Evolutionary conservation across 1,140 invertebrate genomes (phyloP).

Genomic region (Zaprionus camerounensis): DNA sequence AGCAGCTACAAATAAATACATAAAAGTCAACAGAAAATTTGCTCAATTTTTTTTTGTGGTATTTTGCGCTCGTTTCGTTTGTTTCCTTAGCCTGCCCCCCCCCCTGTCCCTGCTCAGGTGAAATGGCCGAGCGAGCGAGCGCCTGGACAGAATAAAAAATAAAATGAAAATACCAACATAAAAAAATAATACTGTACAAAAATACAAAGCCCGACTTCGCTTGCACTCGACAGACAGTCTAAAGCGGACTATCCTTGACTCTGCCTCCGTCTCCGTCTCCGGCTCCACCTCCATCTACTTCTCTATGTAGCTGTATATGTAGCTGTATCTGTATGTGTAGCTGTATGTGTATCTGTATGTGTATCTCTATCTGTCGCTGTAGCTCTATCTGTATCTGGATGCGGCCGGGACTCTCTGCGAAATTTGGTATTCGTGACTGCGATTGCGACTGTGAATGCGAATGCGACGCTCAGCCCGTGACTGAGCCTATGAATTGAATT

Average conservation of each 20-base stretch:
- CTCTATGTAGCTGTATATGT: background rate
- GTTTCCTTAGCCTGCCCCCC: conserved; percentile 20
- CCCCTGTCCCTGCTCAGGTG: conserved; percentile 14
- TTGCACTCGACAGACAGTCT: background rate
- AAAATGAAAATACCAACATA: conserved; percentile 3
- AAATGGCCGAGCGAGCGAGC: conserved; percentile 17
- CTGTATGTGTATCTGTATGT: conserved; percentile 1
- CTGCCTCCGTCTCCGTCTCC: background rate
- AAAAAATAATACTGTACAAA: conserved; percentile 1
- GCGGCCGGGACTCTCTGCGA: conserved; percentile 10
- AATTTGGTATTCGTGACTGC: conserved; percentile 73
- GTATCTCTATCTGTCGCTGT: conserved; percentile 6
- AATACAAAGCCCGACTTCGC: conserved; percentile 3
- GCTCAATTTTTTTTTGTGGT: conserved; percentile 41
- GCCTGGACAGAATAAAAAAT: conserved; percentile 10
- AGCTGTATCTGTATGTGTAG: background rate
- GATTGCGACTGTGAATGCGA: conserved; percentile 35
- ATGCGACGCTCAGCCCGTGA: conserved; percentile 59
- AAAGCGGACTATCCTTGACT: conserved; percentile 9
- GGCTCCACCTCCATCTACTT: too few relatives aligned
- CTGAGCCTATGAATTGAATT: conserved; percentile 80
- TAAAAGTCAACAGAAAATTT: conserved; percentile 64
- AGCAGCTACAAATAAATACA: conserved; percentile 21
- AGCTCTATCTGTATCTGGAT: conserved; percentile 25
- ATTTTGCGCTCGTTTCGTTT: conserved; percentile 30